Percentiles rank a stretch among this genome's conserved stretches.
Conservation (phyloP, 1,140 invertebrate genomes). For the Drosophila pseudoananassae region DNA sequence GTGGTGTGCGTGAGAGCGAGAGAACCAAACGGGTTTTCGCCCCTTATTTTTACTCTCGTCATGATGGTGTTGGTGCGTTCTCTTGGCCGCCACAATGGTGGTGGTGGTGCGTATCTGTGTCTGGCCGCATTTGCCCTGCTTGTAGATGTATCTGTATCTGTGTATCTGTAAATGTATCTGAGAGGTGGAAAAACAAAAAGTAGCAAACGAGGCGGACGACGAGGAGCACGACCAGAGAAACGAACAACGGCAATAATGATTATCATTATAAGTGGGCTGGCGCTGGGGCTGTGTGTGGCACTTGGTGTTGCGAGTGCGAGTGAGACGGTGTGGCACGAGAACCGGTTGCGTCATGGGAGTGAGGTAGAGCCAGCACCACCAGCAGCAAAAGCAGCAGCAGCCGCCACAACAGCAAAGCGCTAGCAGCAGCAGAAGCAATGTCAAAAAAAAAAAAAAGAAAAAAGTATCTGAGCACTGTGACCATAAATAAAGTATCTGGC, state of each 20-base stretch:
- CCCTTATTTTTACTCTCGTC: conserved; percentile 36
- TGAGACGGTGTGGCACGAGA: conserved; percentile 44
- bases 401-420: background rate
- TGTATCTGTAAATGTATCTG: conserved; percentile 26
- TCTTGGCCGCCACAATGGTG: background rate
- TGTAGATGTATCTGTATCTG: conserved; percentile 24
- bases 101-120: conserved; percentile 23
- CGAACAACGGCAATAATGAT: conserved; percentile 82
- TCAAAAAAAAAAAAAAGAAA: conserved; percentile 25
- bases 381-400: background rate
- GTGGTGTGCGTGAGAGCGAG: conserved; percentile 34
- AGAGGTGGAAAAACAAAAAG: conserved; percentile 59
- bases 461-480: conserved; percentile 53
- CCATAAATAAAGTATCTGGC: conserved; percentile 83
- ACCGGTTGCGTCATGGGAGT: conserved; percentile 66
- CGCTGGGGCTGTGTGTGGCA: conserved; percentile 54
- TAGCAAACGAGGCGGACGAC: conserved; percentile 61
- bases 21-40: conserved; percentile 65
- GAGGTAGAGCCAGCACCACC: conserved; percentile 1
- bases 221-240: conserved; percentile 52
- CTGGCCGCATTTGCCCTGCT: conserved; percentile 2
- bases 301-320: conserved; percentile 26
- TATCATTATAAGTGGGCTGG: conserved; percentile 83
- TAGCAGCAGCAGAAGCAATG: conserved; percentile 17
- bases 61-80: conserved; percentile 4